phyloP scores from a whole-genome alignment of 2,113 vertebrate species.

The Helogale parvula region DNA sequence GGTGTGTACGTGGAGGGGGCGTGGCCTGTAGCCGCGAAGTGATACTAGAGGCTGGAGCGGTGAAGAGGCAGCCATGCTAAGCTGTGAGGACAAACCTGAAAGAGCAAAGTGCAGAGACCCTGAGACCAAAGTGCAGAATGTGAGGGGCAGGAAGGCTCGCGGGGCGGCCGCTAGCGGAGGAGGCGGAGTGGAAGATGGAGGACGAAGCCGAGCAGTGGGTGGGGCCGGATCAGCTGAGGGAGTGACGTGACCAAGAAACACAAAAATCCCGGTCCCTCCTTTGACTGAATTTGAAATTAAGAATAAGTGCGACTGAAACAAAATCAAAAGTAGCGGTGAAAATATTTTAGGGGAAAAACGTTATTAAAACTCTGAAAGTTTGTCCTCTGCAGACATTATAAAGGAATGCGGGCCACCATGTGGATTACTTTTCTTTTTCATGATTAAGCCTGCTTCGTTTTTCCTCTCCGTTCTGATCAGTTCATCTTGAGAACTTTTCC shows the following conservation, averaged over 20 bases:
- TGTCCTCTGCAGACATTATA: not conserved
- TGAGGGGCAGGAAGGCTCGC: not conserved
- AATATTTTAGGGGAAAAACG: not conserved
- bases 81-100: not conserved
- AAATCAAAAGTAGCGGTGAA: not conserved
- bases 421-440: conserved; percentile 1
- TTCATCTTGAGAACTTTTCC: not conserved
- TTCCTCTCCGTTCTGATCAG: not conserved
- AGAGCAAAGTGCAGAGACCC: not conserved
- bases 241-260: not conserved
- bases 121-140: not conserved
- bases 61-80: not conserved
- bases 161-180: not conserved
- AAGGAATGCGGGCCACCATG: not conserved
- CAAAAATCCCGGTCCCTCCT: not conserved
- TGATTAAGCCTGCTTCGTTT: not conserved
- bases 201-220: not conserved
- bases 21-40: not conserved
- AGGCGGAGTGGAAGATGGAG: not conserved
- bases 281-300: not conserved
- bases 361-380: not conserved
- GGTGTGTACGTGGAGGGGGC: not conserved
- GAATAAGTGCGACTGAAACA: not conserved
- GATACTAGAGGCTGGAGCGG: not conserved
- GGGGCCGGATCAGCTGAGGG: not conserved